Evolutionary conservation across 2,113 vertebrate species (phyloP), one percentile per base, ranked within the genome.

Genomic region (Takifugu flavidus): DNA sequence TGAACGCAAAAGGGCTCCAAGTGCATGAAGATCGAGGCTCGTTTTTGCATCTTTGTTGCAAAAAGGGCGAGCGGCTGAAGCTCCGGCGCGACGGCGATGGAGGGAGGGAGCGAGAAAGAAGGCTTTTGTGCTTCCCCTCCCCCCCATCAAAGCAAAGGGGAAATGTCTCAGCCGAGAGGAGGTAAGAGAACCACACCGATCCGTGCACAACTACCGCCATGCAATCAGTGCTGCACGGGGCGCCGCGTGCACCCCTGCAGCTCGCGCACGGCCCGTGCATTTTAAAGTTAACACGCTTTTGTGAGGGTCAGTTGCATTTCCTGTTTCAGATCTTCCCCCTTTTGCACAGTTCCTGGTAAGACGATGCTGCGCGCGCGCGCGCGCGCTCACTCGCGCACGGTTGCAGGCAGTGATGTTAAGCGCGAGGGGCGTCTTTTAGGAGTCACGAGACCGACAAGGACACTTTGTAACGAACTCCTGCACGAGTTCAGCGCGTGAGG

Each of bases 121-220:
- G 93, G 94, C 93, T 95, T 93, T 94, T 94, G 94, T 94, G 94
- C 92, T 91, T 89, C 93, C 94, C 94, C 91, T 92, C 93, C 94
- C 93, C 93, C 91, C 74, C 93, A 92, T 74, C 94, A 90, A 79
- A 93, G 93, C 93, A 91, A 86, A 94, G 93, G 92, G 93, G 93
- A 95, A 93, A 95, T 94, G 95, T 95, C 94, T 92, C 92, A 94
- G 91, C 66, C 92, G 72, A 94, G 90, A 91, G 87, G 91, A 92
- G 95, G 95, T 96, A 95, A 95, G 94, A 86, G 88, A 45, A 81
- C 82, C 31, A 81, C 79, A 83, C 83, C 85, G 75, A 90, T 88
- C 73, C 59, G 78, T 89, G 92, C 91, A 92, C 85, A 75, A 84
- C 65, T 62, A 59, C 45, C 62, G 73, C 82, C 84, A 84, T 94